Conservation (phyloP, 1,140 invertebrate species). For the Philotrypesis tridentata region DNA sequence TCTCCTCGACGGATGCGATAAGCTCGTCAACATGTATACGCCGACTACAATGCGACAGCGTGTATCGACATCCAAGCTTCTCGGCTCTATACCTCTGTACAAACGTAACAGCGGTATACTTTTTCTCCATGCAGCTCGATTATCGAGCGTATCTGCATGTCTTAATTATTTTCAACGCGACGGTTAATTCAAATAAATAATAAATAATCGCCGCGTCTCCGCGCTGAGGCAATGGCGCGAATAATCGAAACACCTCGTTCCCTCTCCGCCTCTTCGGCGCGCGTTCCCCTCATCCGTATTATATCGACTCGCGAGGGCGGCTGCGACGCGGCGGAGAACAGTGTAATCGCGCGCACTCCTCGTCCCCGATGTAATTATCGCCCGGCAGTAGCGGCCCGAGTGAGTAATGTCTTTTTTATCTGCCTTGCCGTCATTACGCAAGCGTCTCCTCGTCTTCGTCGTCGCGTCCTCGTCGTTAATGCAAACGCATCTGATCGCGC, state of each 20-base stretch:
- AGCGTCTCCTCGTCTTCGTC: background rate
- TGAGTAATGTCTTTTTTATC: conserved; percentile 70
- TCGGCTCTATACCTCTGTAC: too few relatives aligned
- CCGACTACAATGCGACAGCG: too few relatives aligned
- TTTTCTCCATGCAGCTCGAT: too few relatives aligned
- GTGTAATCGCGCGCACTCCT: conserved; percentile 30
- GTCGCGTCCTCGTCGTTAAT: conserved; percentile 42
- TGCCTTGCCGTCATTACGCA: conserved; percentile 59
- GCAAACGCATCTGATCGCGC: conserved; percentile 43
- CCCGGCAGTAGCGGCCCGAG: conserved; percentile 29
- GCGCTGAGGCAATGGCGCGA: conserved; percentile 21
- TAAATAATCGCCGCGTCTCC: conserved; percentile 43
- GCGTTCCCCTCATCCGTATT: conserved; percentile 13
- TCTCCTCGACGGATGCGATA: background rate
- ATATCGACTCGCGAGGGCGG: conserved; percentile 39
- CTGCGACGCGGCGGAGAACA: background rate
- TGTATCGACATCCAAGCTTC: too few relatives aligned
- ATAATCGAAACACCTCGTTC: conserved; percentile 34
- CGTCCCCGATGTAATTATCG: conserved; percentile 57
- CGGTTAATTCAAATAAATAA: background rate
- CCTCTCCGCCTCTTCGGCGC: conserved; percentile 26
- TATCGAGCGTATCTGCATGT: too few relatives aligned
- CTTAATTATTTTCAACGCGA: too few relatives aligned
- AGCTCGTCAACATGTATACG: background rate
- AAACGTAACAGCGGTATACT: too few relatives aligned